Conservation (phyloP, 2,113 vertebrate genomes). For the Dryoscopus gambensis region DNA sequence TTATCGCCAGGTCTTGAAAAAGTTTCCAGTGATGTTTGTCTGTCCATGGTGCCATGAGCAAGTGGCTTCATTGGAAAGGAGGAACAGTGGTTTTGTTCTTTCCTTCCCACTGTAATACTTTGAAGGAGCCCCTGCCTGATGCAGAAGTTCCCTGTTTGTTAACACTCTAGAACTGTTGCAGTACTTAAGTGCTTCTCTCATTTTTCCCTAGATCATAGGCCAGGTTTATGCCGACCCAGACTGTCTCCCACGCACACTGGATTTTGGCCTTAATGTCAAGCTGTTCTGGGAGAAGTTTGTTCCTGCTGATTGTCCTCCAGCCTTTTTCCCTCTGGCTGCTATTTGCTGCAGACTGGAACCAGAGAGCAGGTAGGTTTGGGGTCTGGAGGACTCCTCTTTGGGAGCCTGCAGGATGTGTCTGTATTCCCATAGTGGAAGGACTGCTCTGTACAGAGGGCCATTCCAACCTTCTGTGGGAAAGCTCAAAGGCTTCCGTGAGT, state of each 20-base stretch:
- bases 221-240: slow-evolving; percentile 95
- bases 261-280: slow-evolving; percentile 92
- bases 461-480: not conserved
- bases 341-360: slow-evolving; percentile 91
- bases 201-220: slow-evolving; percentile 87
- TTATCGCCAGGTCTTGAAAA: not conserved
- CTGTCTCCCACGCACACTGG: slow-evolving; percentile 90
- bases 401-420: not conserved
- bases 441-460: not conserved
- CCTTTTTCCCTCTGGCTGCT: slow-evolving; percentile 91
- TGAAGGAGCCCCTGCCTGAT: not conserved
- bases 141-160: not conserved
- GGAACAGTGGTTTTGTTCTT: not conserved
- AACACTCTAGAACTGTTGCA: not conserved
- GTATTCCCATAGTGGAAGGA: not conserved
- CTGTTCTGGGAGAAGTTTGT: slow-evolving; percentile 97
- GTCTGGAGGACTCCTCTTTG: not conserved
- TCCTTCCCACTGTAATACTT: not conserved
- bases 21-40: not conserved
- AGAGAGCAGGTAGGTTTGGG: slow-evolving; percentile 82
- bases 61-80: not conserved
- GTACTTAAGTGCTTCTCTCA: not conserved
- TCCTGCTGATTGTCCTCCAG: slow-evolving; percentile 88
- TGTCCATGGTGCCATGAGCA: not conserved
- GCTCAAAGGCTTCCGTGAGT: not conserved